A percentile compares a stretch with the other conserved stretches of the same genome.
phyloP scores from a whole-genome alignment of 2,113 vertebrate genomes.

The Candoia aspera region DNA sequence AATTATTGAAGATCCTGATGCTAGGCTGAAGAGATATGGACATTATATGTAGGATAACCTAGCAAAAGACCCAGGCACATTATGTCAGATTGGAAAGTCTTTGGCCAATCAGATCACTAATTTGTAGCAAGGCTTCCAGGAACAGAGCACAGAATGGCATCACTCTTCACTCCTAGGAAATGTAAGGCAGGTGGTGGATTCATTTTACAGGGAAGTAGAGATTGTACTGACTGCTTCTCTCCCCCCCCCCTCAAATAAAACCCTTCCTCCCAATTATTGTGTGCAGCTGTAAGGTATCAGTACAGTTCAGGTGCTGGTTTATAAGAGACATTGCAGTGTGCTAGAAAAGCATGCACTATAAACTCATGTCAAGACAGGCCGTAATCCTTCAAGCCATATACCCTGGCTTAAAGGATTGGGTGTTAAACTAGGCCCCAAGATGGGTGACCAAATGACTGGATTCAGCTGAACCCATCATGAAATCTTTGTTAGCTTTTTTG shows the following conservation, averaged over 20 bases:
- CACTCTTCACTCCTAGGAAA: neutral
- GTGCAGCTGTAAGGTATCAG: neutral
- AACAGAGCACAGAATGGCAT: neutral
- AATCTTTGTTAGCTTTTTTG: neutral
- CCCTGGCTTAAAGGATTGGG: neutral
- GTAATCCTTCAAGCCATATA: too few relatives aligned
- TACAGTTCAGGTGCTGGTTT: neutral
- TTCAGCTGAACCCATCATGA: neutral
- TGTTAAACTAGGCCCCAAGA: neutral
- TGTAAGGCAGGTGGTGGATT: neutral
- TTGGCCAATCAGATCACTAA: neutral
- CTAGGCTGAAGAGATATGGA: neutral
- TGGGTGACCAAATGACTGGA: neutral
- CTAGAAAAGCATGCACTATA: neutral
- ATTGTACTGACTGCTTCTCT: neutral
- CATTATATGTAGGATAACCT: neutral
- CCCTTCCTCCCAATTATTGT: neutral
- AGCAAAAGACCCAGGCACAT: neutral
- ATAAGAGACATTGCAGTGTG: neutral
- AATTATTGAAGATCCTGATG: neutral
- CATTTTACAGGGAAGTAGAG: neutral
- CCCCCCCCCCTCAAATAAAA: rapidly evolving
- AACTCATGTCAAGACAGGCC: neutral
- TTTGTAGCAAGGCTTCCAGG: neutral
- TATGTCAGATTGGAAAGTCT: neutral